These are phyloP conservation scores for Coelopa frigida DNA, from an alignment of 1,140 invertebrate species.

Conservation along the genomic window DNA sequence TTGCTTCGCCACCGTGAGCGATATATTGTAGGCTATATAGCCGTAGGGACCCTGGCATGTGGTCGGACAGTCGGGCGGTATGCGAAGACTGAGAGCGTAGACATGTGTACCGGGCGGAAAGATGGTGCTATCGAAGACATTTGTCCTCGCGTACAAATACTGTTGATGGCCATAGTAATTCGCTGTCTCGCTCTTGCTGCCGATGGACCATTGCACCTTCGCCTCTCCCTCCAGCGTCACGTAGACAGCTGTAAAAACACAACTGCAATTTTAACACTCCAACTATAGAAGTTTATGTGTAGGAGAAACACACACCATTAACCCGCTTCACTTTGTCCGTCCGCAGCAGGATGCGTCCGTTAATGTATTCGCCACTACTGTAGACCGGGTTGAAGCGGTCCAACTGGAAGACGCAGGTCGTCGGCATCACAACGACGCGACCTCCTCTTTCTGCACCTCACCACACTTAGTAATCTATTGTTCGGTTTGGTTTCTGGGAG, in stretches of 20 bases:
- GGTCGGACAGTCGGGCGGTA: slow-evolving; percentile 55
- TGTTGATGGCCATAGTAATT: slow-evolving; percentile 40
- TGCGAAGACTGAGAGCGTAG: slow-evolving; percentile 45
- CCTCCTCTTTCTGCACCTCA: no score
- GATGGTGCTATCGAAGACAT: slow-evolving; percentile 43
- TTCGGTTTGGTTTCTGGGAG: no score
- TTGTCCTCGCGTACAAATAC: slow-evolving; percentile 38
- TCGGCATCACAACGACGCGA: no score
- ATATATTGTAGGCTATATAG: slow-evolving; percentile 60
- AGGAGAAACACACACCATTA: slow-evolving; percentile 25
- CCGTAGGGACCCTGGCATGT: slow-evolving; percentile 67
- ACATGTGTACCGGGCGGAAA: slow-evolving; percentile 52
- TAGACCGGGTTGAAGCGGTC: slow-evolving; percentile 38
- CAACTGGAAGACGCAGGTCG: slow-evolving; percentile 38
- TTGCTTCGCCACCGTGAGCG: slow-evolving; percentile 61
- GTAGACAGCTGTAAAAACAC: slow-evolving; percentile 27
- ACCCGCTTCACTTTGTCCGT: slow-evolving; percentile 40
- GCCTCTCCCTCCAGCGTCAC: slow-evolving; percentile 40
- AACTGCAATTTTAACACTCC: no score
- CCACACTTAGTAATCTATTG: no score
- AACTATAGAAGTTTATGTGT: background rate
- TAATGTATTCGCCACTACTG: slow-evolving; percentile 39
- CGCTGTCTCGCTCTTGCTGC: slow-evolving; percentile 38
- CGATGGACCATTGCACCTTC: slow-evolving; percentile 42
- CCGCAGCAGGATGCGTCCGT: slow-evolving; percentile 33